Evolutionary conservation across 2,797 vertebrate species (phyloP).

Genomic region (Sebastes itinus): DNA sequence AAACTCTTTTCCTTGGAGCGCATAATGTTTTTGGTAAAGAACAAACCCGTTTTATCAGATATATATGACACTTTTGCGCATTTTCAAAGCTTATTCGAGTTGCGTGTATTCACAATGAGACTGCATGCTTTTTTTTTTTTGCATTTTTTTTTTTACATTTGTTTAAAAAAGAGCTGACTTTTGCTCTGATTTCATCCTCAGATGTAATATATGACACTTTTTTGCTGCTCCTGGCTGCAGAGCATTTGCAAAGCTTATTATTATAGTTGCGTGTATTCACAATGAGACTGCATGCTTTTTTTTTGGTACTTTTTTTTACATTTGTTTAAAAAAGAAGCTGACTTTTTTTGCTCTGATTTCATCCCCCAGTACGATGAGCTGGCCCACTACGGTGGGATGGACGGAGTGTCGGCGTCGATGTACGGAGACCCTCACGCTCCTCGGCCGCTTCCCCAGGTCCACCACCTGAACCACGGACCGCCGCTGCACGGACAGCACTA

Average conservation of each 20-base stretch:
- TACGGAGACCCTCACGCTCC: slow-evolving; percentile 98
- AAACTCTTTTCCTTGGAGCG: slow-evolving; percentile 79
- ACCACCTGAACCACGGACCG: slow-evolving; percentile 99
- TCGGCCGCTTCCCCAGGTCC: slow-evolving; percentile 97
- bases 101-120: slow-evolving; percentile 40
- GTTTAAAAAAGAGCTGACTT: slow-evolving; percentile 45
- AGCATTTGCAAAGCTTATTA: slow-evolving; percentile 32
- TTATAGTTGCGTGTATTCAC: slow-evolving; percentile 17
- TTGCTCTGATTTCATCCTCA: slow-evolving; percentile 67
- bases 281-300: slow-evolving; percentile 48
- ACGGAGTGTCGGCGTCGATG: slow-evolving; percentile 98
- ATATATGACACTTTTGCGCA: slow-evolving; percentile 38
- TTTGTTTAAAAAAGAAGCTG: slow-evolving; percentile 52
- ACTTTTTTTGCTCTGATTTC: slow-evolving; percentile 69
- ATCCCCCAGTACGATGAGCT: slow-evolving; percentile 98
- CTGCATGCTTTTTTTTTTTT: slow-evolving; percentile 41
- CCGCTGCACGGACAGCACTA: slow-evolving; percentile 99
- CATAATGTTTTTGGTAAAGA: slow-evolving; percentile 96
- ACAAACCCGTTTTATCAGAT: slow-evolving; percentile 32
- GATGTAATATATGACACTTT: slow-evolving; percentile 33
- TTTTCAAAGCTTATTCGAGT: slow-evolving; percentile 26
- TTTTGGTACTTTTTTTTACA: slow-evolving; percentile 32
- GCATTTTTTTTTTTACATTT: slow-evolving; percentile 40
- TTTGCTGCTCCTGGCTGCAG: slow-evolving; percentile 29
- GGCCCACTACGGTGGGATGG: slow-evolving; percentile 99